Evolutionary conservation across 2,113 vertebrate species (phyloP).

Genomic region (Euleptes europaea): DNA sequence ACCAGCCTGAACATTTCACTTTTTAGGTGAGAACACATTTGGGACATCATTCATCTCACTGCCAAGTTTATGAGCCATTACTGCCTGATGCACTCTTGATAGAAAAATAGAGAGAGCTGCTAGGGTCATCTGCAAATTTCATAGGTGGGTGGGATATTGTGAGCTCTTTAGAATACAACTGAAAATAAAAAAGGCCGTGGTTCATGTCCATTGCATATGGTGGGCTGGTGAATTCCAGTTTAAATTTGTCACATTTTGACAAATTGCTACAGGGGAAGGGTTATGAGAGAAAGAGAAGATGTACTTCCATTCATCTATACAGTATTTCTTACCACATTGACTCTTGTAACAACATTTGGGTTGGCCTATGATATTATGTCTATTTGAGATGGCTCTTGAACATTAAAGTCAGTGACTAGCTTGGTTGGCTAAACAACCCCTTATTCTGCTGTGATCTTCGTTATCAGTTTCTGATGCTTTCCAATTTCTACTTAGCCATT

Average conservation of each 20-base stretch:
- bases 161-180: conserved; percentile 59
- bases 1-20: not conserved
- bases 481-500: not conserved
- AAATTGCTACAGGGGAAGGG: conserved; percentile 10
- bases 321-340: not conserved
- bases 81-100: not conserved
- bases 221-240: too few relatives aligned
- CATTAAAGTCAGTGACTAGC: not conserved
- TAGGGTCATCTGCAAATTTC: not conserved
- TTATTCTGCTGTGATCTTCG: not conserved
- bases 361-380: conserved; percentile 42
- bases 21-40: not conserved
- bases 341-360: accelerated
- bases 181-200: conserved; percentile 40
- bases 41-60: not conserved
- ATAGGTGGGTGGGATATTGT: not conserved
- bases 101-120: not conserved
- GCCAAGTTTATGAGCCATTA: not conserved
- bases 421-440: not conserved
- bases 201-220: conserved; percentile 23
- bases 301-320: conserved; percentile 29
- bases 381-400: not conserved
- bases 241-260: conserved; percentile 1
- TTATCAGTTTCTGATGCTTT: not conserved
- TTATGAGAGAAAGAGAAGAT: conserved; percentile 8